Evolutionary conservation across 2,888 invertebrate species (phyloP), one percentile per base, ranked within the genome.

Genomic region (Apamea monoglypha): DNA sequence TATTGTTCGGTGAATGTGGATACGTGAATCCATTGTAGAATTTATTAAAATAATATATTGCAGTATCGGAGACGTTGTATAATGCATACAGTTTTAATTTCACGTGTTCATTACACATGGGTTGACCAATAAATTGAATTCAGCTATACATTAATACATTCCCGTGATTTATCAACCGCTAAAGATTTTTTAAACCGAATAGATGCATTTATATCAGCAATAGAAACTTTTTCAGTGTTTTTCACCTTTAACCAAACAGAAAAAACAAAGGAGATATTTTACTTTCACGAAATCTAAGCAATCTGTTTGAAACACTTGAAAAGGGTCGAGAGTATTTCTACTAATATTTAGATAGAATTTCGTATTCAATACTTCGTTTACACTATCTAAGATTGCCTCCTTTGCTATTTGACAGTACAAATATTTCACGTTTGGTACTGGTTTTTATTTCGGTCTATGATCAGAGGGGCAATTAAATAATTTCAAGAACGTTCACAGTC

Each of bases 261-360:
- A 44, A 83, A 81, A 86, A 82, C 64, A 73, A 67, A 50, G 47
- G 29, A 47, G 2, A 44, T 76, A 69, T 73, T 76, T 85, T 85
- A 68, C 64, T 73, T 72, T 53, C 36, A 61, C 73, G 69, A 72
- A 76, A 76, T 72, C 73, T 29, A 67, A 86, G 76, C 73, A 86
- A 86, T 76, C 86, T 69, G 64, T 83, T 81, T 69, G 76, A 82
- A 83, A 66, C 64, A 73, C 66, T 69, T 67, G 73, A 86, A 82
- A 76, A 86, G 82, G 82, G 75, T 83, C 32, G 82, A 61, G 36
- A 61, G 64, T 56, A 75, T 83, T 81, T 75, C 72, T 64, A 69
- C 44, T 64, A 81, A 85, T 72, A 85, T 85, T 81, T 83, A 53
- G 47, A 85, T 74, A 85, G 74, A 70, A 70, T 81, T 67, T 81